phyloP scores from a whole-genome alignment of 1,140 invertebrate genomes.

The Trachymyrmex septentrionalis region DNA sequence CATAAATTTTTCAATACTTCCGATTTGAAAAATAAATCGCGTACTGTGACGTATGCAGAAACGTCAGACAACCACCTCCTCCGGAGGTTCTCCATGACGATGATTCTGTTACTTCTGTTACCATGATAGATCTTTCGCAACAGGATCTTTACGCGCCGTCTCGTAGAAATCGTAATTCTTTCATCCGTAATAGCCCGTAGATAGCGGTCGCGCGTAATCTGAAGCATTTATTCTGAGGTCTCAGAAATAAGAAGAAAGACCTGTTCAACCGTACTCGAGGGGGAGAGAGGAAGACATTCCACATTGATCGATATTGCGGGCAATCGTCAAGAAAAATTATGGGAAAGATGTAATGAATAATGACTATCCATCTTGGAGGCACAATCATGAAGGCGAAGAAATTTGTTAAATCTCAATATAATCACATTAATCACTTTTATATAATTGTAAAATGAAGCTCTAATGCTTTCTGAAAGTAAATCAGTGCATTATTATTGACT shows the following conservation, averaged over 20 bases:
- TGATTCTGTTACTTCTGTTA: constrained; percentile 62
- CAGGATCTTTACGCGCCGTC: constrained; percentile 39
- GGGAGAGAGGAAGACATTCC: neutral
- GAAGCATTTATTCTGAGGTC: constrained; percentile 38
- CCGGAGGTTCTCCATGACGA: constrained; percentile 54
- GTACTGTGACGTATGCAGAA: constrained; percentile 74
- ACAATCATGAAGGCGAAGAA: neutral
- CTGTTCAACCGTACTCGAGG: neutral
- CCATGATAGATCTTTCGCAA: constrained; percentile 24
- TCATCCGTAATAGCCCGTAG: constrained; percentile 18
- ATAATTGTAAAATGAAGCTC: neutral
- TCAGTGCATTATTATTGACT: too few species aligned
- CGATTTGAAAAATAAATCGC: constrained; percentile 77
- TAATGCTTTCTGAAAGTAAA: neutral
- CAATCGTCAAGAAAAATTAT: constrained; percentile 29
- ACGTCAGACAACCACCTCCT: constrained; percentile 47
- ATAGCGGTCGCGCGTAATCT: constrained; percentile 41
- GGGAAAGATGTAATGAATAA: constrained; percentile 5
- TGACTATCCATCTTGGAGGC: neutral
- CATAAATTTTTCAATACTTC: constrained; percentile 84
- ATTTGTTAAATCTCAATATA: constrained; percentile 22
- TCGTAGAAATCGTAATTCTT: constrained; percentile 39
- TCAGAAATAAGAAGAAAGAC: constrained; percentile 37
- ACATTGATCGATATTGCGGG: constrained; percentile 25
- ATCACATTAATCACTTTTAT: neutral